Conservation (phyloP, 2,797 vertebrate genomes). For the Girardinus metallicus region DNA sequence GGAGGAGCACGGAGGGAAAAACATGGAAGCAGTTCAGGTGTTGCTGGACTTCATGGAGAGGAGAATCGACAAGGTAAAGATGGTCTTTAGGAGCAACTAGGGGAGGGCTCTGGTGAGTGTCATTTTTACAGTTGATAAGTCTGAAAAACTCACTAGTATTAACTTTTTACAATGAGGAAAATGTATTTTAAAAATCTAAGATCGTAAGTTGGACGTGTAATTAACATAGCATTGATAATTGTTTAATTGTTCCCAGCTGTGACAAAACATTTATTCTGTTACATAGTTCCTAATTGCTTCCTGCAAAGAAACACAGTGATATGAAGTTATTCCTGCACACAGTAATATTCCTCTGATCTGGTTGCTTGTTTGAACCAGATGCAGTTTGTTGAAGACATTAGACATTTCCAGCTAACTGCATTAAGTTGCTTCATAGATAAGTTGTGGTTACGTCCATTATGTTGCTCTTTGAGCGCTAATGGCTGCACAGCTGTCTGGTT, state of each 20-base stretch:
- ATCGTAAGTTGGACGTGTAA: not conserved
- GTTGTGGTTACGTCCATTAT: not conserved
- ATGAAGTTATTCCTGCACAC: not conserved
- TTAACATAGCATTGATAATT: not conserved
- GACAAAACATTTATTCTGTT: not conserved
- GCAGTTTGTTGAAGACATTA: not conserved
- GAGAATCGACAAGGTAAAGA: conserved; percentile 94
- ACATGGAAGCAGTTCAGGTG: conserved; percentile 89
- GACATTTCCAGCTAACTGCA: not conserved
- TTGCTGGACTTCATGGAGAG: conserved; percentile 96
- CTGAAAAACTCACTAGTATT: not conserved
- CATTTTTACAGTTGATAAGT: not conserved
- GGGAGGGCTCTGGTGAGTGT: not conserved
- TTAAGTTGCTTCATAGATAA: not conserved
- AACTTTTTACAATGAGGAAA: not conserved
- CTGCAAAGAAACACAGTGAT: not conserved
- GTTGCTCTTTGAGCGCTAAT: not conserved
- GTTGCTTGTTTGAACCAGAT: not conserved
- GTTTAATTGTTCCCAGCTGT: not conserved
- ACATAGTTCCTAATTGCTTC: not conserved
- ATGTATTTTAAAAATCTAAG: not conserved
- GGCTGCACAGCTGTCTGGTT: not conserved
- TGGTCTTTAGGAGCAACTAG: conserved; percentile 11
- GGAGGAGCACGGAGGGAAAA: conserved; percentile 88
- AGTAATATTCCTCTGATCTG: not conserved